Evolutionary conservation across 2,113 vertebrate genomes (phyloP).

Genomic region (Alexandromys fortis): DNA sequence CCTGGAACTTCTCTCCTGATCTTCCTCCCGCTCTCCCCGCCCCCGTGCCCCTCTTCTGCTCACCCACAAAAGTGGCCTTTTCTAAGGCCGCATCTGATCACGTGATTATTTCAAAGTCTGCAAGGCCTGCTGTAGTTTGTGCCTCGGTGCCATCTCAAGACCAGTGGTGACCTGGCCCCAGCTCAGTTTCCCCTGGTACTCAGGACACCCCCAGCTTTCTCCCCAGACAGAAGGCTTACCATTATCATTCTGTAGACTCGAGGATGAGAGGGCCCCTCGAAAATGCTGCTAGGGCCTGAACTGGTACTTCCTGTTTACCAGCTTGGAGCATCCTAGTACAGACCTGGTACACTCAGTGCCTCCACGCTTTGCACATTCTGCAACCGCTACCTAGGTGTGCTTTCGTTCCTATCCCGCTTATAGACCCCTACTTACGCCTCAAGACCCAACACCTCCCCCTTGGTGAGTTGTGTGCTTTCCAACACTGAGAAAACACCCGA

Average conservation of each 20-base stretch:
- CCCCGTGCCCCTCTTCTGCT: rapidly evolving
- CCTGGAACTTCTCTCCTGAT: background rate
- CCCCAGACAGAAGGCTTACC: background rate
- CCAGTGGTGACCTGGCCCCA: no score
- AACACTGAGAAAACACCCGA: background rate
- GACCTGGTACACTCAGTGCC: rapidly evolving
- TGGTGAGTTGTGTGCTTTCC: background rate
- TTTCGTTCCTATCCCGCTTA: background rate
- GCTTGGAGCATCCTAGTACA: background rate
- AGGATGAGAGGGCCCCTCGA: background rate
- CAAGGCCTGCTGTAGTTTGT: rapidly evolving
- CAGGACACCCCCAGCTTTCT: background rate
- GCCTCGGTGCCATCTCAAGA: background rate
- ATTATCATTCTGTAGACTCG: background rate
- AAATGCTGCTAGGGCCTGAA: background rate
- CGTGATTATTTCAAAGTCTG: background rate
- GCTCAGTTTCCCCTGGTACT: background rate
- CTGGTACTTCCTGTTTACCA: rapidly evolving
- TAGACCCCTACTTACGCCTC: background rate
- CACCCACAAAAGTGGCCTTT: background rate
- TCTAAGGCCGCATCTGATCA: background rate
- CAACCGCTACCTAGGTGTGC: background rate
- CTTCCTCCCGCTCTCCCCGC: rapidly evolving
- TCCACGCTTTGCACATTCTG: background rate
- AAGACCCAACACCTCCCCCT: background rate